phyloP scores from a whole-genome alignment of 2,888 invertebrate genomes.

The Drosophila testacea region DNA sequence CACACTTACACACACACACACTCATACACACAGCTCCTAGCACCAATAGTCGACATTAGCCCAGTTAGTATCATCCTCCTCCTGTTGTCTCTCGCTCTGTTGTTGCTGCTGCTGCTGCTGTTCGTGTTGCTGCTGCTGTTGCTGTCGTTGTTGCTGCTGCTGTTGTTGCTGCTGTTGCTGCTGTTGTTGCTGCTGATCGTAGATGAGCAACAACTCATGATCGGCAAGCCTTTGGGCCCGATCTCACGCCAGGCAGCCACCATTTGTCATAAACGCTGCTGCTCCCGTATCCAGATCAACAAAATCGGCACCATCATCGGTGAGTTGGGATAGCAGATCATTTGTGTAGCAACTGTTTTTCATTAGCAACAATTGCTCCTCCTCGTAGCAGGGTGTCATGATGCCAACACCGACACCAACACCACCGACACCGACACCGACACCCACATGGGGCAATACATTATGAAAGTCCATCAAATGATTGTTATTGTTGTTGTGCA shows the following conservation, averaged over 20 bases:
- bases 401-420: conserved; percentile 62
- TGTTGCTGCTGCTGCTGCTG: conserved; percentile 30
- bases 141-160: conserved; percentile 26
- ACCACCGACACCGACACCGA: conserved; percentile 62
- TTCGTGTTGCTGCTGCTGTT: conserved; percentile 42
- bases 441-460: conserved; percentile 28
- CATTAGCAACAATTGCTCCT: conserved; percentile 79
- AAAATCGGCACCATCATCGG: conserved; percentile 83
- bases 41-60: conserved; percentile 75
- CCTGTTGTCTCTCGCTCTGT: conserved; percentile 29
- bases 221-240: conserved; percentile 62
- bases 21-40: conserved; percentile 40
- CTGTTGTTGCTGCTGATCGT: conserved; percentile 50
- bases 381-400: conserved; percentile 82
- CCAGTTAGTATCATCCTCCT: conserved; percentile 65
- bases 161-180: conserved; percentile 39
- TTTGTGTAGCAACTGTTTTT: conserved; percentile 82
- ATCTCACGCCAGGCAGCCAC: conserved; percentile 84
- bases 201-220: conserved; percentile 58
- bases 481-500: conserved; percentile 33
- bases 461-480: too few species aligned
- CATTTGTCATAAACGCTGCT: conserved; percentile 84
- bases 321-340: conserved; percentile 82
- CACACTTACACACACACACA: conserved; percentile 2
- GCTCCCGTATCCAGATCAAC: conserved; percentile 84